phyloP scores from a whole-genome alignment of 1,140 invertebrate genomes.

The Drosophila athabasca region DNA sequence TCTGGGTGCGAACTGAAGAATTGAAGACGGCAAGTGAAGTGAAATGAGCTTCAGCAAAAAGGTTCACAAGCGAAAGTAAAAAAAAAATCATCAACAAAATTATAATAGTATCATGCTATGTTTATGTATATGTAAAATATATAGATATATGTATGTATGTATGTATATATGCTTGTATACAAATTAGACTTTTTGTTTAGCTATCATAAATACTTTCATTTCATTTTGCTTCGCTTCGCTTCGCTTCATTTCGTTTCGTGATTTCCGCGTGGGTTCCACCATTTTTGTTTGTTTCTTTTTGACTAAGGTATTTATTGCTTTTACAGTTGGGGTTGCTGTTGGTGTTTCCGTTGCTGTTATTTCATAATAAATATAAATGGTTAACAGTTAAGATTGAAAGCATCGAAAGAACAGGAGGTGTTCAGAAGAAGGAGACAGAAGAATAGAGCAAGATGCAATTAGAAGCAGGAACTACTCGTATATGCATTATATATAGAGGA shows the following conservation, averaged over 20 bases:
- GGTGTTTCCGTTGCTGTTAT: conserved; percentile 19
- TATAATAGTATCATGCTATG: conserved; percentile 40
- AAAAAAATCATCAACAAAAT: conserved; percentile 24
- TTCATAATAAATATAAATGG: conserved; percentile 55
- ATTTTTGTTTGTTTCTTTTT: neutral
- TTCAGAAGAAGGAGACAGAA: conserved; percentile 56
- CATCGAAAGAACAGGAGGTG: conserved; percentile 61
- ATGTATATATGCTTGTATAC: conserved; percentile 43
- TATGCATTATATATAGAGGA: conserved; percentile 53
- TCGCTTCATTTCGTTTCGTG: conserved; percentile 23
- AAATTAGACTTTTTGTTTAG: conserved; percentile 63
- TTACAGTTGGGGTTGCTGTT: neutral
- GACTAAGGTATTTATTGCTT: conserved; percentile 2
- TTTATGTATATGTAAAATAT: conserved; percentile 53
- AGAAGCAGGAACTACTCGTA: conserved; percentile 60
- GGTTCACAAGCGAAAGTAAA: conserved; percentile 27
- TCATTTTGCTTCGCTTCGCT: conserved; percentile 23
- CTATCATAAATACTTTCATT: conserved; percentile 64
- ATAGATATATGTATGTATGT: conserved; percentile 28
- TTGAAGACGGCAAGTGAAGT: conserved; percentile 28
- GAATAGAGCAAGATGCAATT: conserved; percentile 51
- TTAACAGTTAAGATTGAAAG: conserved; percentile 68
- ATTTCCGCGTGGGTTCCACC: neutral
- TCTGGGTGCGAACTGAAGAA: conserved; percentile 64
- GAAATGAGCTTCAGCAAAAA: conserved; percentile 44